Evolutionary conservation across 2,113 vertebrate genomes (phyloP).

Genomic region (Elaphurus davidianus): DNA sequence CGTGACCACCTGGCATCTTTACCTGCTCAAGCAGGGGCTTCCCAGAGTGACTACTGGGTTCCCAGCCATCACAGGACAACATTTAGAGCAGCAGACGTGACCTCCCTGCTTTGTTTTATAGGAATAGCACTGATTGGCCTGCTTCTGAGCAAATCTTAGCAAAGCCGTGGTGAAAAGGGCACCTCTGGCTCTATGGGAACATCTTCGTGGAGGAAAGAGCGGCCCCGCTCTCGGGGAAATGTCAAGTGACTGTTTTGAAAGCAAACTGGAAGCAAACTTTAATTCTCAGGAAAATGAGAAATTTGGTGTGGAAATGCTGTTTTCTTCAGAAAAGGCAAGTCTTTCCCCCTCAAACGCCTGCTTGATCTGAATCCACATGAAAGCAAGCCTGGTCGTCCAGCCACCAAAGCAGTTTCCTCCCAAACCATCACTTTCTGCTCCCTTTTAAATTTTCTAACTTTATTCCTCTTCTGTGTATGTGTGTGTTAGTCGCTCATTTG

Average conservation of each 20-base stretch:
- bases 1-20: not conserved
- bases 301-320: fast-evolving
- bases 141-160: not conserved
- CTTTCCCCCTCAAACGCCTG: not conserved
- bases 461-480: not conserved
- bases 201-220: fast-evolving
- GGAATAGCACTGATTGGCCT: fast-evolving
- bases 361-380: fast-evolving
- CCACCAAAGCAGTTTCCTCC: not conserved
- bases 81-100: not conserved
- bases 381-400: fast-evolving
- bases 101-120: not conserved
- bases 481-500: not conserved
- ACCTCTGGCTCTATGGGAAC: not conserved
- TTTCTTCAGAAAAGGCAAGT: fast-evolving
- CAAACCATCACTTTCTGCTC: fast-evolving
- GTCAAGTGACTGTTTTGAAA: not conserved
- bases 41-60: no score
- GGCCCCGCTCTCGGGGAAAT: not conserved
- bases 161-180: not conserved
- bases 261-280: not conserved
- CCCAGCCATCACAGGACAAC: fast-evolving
- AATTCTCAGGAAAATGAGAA: not conserved
- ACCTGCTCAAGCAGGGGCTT: not conserved
- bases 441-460: no score